Evolutionary conservation across 2,797 vertebrate genomes (phyloP).

Genomic region (Esox masquinongy): DNA sequence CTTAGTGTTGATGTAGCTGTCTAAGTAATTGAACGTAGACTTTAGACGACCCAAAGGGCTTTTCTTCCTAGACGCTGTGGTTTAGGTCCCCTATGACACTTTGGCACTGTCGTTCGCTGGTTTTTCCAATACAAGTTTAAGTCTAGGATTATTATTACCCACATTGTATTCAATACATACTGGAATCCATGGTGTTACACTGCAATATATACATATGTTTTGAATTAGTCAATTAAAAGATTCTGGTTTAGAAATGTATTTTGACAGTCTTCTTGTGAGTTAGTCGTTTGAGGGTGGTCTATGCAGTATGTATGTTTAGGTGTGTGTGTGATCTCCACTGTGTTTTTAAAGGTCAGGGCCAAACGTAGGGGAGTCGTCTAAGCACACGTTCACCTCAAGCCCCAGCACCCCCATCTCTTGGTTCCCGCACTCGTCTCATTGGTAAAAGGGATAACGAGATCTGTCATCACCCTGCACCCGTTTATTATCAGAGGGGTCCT

Average conservation of each 20-base stretch:
- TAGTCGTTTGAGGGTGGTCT: background rate
- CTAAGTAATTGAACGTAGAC: slow-evolving; percentile 43
- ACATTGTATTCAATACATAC: background rate
- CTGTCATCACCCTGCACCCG: slow-evolving; percentile 75
- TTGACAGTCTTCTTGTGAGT: background rate
- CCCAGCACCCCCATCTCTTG: slow-evolving; percentile 17
- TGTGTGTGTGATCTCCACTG: slow-evolving; percentile 44
- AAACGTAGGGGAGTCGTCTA: slow-evolving; percentile 52
- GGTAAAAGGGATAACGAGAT: slow-evolving; percentile 67
- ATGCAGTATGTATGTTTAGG: background rate
- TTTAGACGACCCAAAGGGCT: slow-evolving; percentile 25
- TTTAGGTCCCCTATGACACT: background rate
- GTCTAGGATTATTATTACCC: slow-evolving; percentile 13
- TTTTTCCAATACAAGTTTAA: background rate
- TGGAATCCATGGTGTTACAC: background rate
- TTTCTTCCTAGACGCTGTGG: slow-evolving; percentile 10
- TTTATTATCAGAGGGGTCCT: slow-evolving; percentile 78
- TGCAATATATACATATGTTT: background rate
- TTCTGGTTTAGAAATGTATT: background rate
- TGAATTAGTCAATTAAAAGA: background rate
- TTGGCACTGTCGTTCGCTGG: background rate
- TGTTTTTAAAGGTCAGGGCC: slow-evolving; percentile 51
- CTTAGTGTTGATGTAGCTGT: slow-evolving; percentile 52
- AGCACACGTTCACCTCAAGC: slow-evolving; percentile 56
- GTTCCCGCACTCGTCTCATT: slow-evolving; percentile 49